phyloP scores from a whole-genome alignment of 2,888 invertebrate genomes.

The Priocnemis perturbator region DNA sequence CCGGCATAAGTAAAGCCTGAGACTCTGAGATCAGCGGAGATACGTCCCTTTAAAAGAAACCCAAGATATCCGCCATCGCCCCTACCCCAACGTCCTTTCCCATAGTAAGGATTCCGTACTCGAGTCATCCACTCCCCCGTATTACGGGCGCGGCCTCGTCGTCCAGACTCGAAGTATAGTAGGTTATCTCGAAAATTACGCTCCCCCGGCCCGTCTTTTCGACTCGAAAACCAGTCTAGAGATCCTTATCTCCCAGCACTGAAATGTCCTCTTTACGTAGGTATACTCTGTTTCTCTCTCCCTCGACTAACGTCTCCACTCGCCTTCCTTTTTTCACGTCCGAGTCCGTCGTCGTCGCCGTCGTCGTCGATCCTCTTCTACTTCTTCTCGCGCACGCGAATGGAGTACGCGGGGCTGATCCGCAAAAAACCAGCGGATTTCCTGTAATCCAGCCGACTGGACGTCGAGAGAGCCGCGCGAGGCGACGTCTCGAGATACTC shows the following conservation, averaged over 20 bases:
- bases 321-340: background rate
- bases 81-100: too few species aligned
- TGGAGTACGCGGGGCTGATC: slow-evolving; percentile 7
- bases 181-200: slow-evolving; percentile 53
- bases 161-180: slow-evolving; percentile 43
- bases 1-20: too few species aligned
- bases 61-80: too few species aligned
- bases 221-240: slow-evolving; percentile 14
- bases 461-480: background rate
- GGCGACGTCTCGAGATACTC: background rate
- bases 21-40: too few species aligned
- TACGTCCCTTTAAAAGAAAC: too few species aligned
- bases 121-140: background rate
- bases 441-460: slow-evolving; percentile 10
- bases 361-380: background rate
- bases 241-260: slow-evolving; percentile 16
- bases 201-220: background rate
- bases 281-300: too few species aligned
- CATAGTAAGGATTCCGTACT: background rate
- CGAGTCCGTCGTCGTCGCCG: too few species aligned
- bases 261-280: slow-evolving; percentile 4
- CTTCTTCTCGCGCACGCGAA: background rate
- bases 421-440: slow-evolving; percentile 23
- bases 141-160: background rate
- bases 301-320: too few species aligned